These are phyloP conservation scores for Prorops nasuta DNA, from an alignment of 1,140 invertebrate genomes.

Conservation along the genomic window DNA sequence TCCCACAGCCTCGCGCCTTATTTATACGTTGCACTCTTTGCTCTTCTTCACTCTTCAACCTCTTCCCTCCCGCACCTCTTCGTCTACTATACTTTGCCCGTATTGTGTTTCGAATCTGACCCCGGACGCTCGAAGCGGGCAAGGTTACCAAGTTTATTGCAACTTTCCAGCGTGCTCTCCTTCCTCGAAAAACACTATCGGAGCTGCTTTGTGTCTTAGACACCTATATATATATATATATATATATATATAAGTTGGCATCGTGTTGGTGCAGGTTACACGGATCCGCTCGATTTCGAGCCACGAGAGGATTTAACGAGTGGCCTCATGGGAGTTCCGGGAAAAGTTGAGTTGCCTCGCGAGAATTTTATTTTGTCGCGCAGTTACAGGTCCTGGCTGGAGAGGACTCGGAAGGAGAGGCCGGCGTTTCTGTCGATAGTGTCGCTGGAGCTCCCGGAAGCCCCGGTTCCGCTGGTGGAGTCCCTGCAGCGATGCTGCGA, in stretches of 20 bases:
- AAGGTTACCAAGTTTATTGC: conserved; percentile 38
- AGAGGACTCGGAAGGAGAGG: conserved; percentile 36
- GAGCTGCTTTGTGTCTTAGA: too few relatives aligned
- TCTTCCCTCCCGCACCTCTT: conserved; percentile 2
- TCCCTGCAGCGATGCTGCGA: conserved; percentile 32
- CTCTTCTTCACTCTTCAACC: neutral
- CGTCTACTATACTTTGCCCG: conserved; percentile 3
- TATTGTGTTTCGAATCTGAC: conserved; percentile 35
- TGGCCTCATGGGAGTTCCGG: too few relatives aligned
- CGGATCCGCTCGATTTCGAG: too few relatives aligned
- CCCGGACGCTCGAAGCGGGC: conserved; percentile 23
- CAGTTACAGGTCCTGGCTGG: conserved; percentile 44
- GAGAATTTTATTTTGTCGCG: neutral
- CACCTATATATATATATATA: too few relatives aligned
- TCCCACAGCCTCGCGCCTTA: too few relatives aligned
- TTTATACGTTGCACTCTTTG: too few relatives aligned
- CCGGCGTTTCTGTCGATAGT: conserved; percentile 45
- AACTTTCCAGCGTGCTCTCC: conserved; percentile 34
- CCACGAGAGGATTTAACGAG: too few relatives aligned
- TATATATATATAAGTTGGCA: too few relatives aligned
- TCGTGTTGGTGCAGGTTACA: too few relatives aligned
- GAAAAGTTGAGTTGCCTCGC: too few relatives aligned
- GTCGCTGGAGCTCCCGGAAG: conserved; percentile 45
- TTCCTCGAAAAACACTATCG: conserved; percentile 26
- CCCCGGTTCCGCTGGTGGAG: conserved; percentile 43